A percentile compares a stretch with the other conserved stretches of the same genome.
Conservation (phyloP, 2,888 invertebrate genomes). For the Epinotia bilunana region DNA sequence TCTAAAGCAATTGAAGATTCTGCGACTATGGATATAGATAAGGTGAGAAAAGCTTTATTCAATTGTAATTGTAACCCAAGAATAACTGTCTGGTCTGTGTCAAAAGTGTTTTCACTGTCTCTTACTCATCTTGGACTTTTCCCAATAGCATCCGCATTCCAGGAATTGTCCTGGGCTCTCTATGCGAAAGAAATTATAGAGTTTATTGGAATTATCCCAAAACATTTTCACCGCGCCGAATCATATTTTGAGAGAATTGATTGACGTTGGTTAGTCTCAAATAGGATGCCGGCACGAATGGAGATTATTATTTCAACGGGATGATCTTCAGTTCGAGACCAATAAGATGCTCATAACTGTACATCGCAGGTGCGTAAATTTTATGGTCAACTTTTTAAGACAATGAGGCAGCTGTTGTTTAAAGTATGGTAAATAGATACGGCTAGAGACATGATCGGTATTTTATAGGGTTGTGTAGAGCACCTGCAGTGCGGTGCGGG, state of each 20-base stretch:
- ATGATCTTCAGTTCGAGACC: constrained; percentile 35
- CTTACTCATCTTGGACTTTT: neutral
- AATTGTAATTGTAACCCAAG: neutral
- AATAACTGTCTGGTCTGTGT: neutral
- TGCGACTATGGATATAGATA: neutral
- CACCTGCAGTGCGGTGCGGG: constrained; percentile 77
- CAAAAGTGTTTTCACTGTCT: neutral
- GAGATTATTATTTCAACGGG: constrained; percentile 17
- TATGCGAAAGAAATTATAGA: neutral
- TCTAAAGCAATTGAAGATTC: constrained; percentile 9
- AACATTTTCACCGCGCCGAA: neutral
- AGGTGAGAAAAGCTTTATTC: neutral
- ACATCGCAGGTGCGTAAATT: constrained; percentile 67
- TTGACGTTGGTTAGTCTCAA: neutral
- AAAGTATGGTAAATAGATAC: constrained; percentile 80
- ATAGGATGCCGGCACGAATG: neutral
- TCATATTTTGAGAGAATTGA: constrained; percentile 3
- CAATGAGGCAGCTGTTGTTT: constrained; percentile 78
- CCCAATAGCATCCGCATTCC: neutral
- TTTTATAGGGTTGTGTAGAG: constrained; percentile 82
- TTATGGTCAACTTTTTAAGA: constrained; percentile 77
- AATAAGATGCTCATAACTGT: constrained; percentile 43
- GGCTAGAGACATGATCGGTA: constrained; percentile 81
- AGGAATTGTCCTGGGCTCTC: neutral
- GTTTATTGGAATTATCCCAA: neutral